phyloP scores from a whole-genome alignment of 1,140 invertebrate genomes.

The Zophobas morio region DNA sequence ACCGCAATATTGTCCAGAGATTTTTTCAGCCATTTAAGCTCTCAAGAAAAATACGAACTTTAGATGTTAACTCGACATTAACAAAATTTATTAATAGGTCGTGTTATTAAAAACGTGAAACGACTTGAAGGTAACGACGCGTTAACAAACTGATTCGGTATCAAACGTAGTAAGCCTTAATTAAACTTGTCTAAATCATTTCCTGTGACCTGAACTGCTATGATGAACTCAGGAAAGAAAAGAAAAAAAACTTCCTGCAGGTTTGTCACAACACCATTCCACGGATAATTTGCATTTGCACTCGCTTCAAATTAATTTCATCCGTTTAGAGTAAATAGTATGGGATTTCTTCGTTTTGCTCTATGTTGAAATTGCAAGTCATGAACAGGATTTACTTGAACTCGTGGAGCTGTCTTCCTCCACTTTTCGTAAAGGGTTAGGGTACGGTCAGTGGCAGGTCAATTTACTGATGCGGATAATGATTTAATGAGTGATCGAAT shows the following conservation, averaged over 20 bases:
- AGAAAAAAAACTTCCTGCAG: slow-evolving; percentile 37
- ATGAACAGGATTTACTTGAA: slow-evolving; percentile 17
- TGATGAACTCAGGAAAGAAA: slow-evolving; percentile 29
- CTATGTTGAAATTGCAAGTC: slow-evolving; percentile 14
- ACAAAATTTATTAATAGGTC: slow-evolving; percentile 9
- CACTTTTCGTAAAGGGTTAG: slow-evolving; percentile 24
- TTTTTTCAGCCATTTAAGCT: slow-evolving; percentile 2
- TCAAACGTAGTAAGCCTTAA: slow-evolving; percentile 16
- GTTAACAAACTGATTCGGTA: slow-evolving; percentile 17
- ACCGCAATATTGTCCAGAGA: slow-evolving; percentile 35
- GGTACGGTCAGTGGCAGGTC: slow-evolving; percentile 47
- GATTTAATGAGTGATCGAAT: slow-evolving; percentile 51
- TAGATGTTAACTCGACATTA: background rate
- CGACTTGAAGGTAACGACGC: background rate
- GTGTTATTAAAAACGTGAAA: slow-evolving; percentile 8
- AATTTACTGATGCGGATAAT: slow-evolving; percentile 52
- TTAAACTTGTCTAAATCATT: slow-evolving; percentile 40
- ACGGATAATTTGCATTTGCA: slow-evolving; percentile 30
- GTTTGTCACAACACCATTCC: slow-evolving; percentile 34
- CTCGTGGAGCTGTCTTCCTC: background rate
- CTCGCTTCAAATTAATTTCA: slow-evolving; percentile 32
- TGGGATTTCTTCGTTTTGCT: slow-evolving; percentile 9
- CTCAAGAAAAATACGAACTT: slow-evolving; percentile 17
- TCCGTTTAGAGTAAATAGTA: slow-evolving; percentile 33
- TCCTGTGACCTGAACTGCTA: slow-evolving; percentile 33